phyloP scores from a whole-genome alignment of 2,888 invertebrate genomes.

The Noctua fimbriata region DNA sequence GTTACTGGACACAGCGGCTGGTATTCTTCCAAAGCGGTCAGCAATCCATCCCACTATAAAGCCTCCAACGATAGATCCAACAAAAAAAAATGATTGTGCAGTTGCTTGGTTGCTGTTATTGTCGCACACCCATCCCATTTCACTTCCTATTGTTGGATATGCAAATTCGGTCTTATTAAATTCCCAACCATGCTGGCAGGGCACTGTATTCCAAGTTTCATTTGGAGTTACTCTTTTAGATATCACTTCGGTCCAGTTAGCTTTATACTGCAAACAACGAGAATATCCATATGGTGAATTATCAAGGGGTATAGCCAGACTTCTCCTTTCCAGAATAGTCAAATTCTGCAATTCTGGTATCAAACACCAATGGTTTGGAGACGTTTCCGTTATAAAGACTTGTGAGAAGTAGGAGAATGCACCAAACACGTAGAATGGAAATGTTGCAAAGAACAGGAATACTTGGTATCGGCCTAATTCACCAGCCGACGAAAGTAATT shows the following conservation, averaged over 20 bases:
- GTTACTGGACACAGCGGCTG: slow-evolving; percentile 78
- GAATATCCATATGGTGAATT: slow-evolving; percentile 77
- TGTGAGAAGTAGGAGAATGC: slow-evolving; percentile 79
- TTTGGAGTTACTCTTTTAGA: slow-evolving; percentile 67
- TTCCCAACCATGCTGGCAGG: slow-evolving; percentile 82
- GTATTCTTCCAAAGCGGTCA: slow-evolving; percentile 80
- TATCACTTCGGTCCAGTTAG: slow-evolving; percentile 79
- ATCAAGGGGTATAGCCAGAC: slow-evolving; percentile 77
- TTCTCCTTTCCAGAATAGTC: slow-evolving; percentile 74
- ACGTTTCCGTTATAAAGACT: slow-evolving; percentile 79
- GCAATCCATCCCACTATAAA: slow-evolving; percentile 79
- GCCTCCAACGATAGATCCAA: slow-evolving; percentile 82
- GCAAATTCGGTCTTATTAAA: slow-evolving; percentile 82
- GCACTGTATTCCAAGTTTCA: slow-evolving; percentile 70
- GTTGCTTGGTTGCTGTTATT: slow-evolving; percentile 80
- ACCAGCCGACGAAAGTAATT: slow-evolving; percentile 78
- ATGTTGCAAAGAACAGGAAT: slow-evolving; percentile 74
- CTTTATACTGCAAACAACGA: slow-evolving; percentile 76
- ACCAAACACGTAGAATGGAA: slow-evolving; percentile 80
- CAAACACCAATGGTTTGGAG: slow-evolving; percentile 82
- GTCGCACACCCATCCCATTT: slow-evolving; percentile 83
- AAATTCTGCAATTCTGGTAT: slow-evolving; percentile 80
- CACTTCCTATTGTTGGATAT: slow-evolving; percentile 81
- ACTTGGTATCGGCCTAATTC: slow-evolving; percentile 80
- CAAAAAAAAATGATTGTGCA: slow-evolving; percentile 81